Conservation (phyloP, 2,888 invertebrate species). For the Rhabditophanes sp. region DNA sequence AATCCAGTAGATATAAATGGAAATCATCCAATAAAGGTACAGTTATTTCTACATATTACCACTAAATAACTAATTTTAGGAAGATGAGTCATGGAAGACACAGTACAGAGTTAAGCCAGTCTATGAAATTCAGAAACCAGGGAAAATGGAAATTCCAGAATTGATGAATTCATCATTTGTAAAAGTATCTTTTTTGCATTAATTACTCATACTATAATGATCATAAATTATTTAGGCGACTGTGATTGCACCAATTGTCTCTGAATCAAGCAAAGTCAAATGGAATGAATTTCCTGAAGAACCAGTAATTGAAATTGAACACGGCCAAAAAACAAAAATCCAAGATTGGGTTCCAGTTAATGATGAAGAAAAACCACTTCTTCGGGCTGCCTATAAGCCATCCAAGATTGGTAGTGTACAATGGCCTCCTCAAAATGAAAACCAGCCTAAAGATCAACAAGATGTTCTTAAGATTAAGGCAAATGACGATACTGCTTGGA, state of each 20-base stretch:
- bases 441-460: constrained; percentile 19
- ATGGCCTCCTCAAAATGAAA: constrained; percentile 36
- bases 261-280: constrained; percentile 22
- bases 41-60: too few species aligned
- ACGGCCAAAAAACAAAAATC: constrained; percentile 7
- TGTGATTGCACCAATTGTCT: constrained; percentile 32
- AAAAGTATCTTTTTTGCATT: too few species aligned
- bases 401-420: constrained; percentile 26
- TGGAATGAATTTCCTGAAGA: constrained; percentile 42
- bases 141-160: too few species aligned
- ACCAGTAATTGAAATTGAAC: constrained; percentile 6
- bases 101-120: too few species aligned
- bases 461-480: constrained; percentile 13
- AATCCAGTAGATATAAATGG: too few species aligned
- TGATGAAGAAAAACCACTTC: constrained; percentile 17
- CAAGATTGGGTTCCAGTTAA: constrained; percentile 33
- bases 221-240: constrained; percentile 20
- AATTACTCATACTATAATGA: constrained; percentile 1
- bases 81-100: too few species aligned
- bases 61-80: too few species aligned
- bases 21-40: too few species aligned
- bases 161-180: too few species aligned
- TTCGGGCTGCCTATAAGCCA: constrained; percentile 27
- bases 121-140: too few species aligned
- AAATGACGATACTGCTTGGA: constrained; percentile 30